These are phyloP conservation scores for Lasioglossum malachurum DNA, from an alignment of 2,888 invertebrate genomes.

Conservation along the genomic window DNA sequence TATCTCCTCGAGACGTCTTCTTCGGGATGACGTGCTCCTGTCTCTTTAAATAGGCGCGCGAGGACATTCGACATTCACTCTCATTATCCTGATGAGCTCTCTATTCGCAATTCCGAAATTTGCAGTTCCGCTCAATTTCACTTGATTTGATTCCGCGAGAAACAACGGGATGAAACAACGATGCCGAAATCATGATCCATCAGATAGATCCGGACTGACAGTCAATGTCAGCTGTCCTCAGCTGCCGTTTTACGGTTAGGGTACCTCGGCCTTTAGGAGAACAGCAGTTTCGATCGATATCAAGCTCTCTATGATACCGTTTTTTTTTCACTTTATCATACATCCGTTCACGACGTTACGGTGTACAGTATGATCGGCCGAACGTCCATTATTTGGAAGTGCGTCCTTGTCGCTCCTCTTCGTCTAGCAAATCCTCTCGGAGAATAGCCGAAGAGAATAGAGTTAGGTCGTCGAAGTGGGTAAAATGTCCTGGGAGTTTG, in stretches of 20 bases:
- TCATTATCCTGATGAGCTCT: slow-evolving; percentile 35
- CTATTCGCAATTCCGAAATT: not conserved
- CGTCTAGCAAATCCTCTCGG: not conserved
- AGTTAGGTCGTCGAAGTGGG: not conserved
- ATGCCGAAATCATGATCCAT: not conserved
- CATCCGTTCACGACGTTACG: slow-evolving; percentile 64
- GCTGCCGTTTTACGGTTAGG: slow-evolving; percentile 63
- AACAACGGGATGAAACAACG: not conserved
- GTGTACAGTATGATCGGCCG: slow-evolving; percentile 51
- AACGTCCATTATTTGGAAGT: slow-evolving; percentile 58
- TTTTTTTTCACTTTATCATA: slow-evolving; percentile 65
- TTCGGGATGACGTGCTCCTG: slow-evolving; percentile 70
- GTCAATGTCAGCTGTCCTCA: slow-evolving; percentile 71
- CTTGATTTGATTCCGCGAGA: not conserved
- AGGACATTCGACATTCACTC: slow-evolving; percentile 70
- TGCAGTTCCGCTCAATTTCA: not conserved
- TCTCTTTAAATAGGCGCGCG: slow-evolving; percentile 67
- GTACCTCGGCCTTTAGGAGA: slow-evolving; percentile 67
- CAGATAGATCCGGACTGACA: slow-evolving; percentile 34
- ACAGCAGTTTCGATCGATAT: slow-evolving; percentile 69
- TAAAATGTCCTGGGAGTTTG: not conserved
- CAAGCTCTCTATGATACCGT: slow-evolving; percentile 66
- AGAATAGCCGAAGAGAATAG: not conserved
- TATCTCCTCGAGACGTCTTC: slow-evolving; percentile 72
- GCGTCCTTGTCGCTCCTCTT: slow-evolving; percentile 49